phyloP scores from a whole-genome alignment of 2,113 vertebrate species.

The Notechis scutatus region DNA sequence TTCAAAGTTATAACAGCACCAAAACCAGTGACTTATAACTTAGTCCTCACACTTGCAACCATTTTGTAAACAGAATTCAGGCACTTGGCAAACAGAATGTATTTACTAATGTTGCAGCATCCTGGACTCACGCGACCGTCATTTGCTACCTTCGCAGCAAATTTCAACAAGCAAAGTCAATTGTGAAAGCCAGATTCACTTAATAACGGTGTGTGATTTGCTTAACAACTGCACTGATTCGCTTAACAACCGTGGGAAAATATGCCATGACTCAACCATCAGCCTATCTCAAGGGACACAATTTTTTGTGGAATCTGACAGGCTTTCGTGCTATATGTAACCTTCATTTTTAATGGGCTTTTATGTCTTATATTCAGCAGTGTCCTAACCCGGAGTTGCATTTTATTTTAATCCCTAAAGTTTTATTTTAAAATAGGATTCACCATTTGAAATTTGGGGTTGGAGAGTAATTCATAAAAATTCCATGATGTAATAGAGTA shows the following conservation, averaged over 20 bases:
- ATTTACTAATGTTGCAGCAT: neutral
- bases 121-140: neutral
- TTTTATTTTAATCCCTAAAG: neutral
- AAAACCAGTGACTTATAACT: neutral
- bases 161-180: neutral
- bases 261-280: neutral
- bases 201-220: neutral
- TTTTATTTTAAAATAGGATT: neutral
- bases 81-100: neutral
- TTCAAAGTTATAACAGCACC: neutral
- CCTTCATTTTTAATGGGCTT: neutral
- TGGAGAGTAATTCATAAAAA: neutral
- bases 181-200: neutral
- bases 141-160: neutral
- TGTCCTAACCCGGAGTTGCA: neutral
- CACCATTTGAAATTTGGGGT: neutral
- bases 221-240: neutral
- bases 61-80: neutral
- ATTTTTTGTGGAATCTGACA: neutral
- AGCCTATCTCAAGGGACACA: too few species aligned
- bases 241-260: neutral
- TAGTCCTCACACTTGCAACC: neutral
- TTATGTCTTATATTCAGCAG: neutral
- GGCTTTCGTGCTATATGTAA: too few species aligned
- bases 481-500: neutral